Percentiles rank a stretch among this genome's conserved stretches.
phyloP scores from a whole-genome alignment of 2,888 invertebrate genomes.

The Emmelina monodactyla region DNA sequence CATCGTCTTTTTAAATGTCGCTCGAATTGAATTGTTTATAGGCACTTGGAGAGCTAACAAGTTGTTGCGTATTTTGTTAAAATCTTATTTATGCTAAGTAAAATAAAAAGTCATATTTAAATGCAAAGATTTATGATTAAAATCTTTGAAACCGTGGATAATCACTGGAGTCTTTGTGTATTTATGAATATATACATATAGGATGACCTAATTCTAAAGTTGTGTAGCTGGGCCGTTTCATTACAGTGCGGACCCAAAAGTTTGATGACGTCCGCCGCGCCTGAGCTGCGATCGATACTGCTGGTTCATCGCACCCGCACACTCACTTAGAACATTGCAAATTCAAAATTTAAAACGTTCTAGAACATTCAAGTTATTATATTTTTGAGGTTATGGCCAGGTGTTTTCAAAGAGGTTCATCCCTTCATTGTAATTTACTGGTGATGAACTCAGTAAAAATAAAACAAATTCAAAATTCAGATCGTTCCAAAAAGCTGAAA shows the following conservation, averaged over 20 bases:
- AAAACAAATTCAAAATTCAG: too few relatives aligned
- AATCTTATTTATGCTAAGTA: neutral
- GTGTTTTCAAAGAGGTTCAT: too few relatives aligned
- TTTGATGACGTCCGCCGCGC: constrained; percentile 37
- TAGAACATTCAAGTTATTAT: too few relatives aligned
- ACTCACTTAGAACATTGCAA: too few relatives aligned
- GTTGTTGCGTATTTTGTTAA: neutral
- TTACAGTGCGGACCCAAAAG: constrained; percentile 49
- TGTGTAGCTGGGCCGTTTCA: constrained; percentile 46
- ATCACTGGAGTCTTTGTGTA: too few relatives aligned
- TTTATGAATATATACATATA: too few relatives aligned
- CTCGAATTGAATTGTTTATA: constrained; percentile 48
- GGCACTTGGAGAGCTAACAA: neutral
- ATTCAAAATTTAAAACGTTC: too few relatives aligned
- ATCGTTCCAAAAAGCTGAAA: too few relatives aligned
- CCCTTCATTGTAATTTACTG: too few relatives aligned
- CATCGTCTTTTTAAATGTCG: constrained; percentile 54
- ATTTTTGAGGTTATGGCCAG: too few relatives aligned
- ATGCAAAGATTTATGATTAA: neutral
- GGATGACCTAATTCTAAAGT: constrained; percentile 52
- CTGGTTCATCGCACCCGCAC: constrained; percentile 42
- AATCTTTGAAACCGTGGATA: neutral
- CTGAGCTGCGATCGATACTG: constrained; percentile 31
- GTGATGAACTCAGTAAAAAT: too few relatives aligned
- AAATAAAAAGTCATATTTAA: neutral